Base-by-base conservation (phyloP, 2,113 vertebrate species). In the Gasterosteus aculeatus region DNA sequence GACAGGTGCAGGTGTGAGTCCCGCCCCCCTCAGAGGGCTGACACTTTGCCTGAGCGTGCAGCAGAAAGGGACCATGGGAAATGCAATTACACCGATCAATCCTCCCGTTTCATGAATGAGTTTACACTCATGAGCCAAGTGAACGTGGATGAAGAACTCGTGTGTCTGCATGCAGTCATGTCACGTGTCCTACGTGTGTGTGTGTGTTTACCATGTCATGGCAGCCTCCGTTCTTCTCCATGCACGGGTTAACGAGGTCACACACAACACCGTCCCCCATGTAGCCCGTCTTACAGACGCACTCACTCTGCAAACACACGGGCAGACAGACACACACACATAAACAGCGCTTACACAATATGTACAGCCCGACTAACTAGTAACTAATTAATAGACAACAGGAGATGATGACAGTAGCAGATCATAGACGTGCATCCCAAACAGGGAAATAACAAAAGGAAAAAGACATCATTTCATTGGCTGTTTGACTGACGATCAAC, bases 211-310 rank as follows among this genome's bases (percentile, higher is more conserved):
- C 97, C 95, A 96, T 58, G 0, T 72, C 87, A 10, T 98, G 96
- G 84, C 97, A 99, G 84, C 96, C 97, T 11, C 97, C 98, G 0
- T 97, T 98, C 64, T 93, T 88, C 33, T 74, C 78, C 38, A 85
- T 49, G 82, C 98, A 99, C 0, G 95, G 96, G 85, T 98, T 93
- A 38, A 97, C 85, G 0, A 92, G 89, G 56, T 95, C 94, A 69
- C 98, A 99, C 66, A 63, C 47, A 3, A 93, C 78, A 5, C 98
- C 98, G 1, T 98, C 89, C 0, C 97, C 98, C 41, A 94, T 95
- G 72, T 94, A 98, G 29, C 96, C 96, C 67, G 80, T 92, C 91
- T 94, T 97, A 88, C 98, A 99, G 1, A 91, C 87, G 82, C 98
- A 99, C 18, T 94, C 92, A 78, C 94, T 98, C 98, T 99, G 78